Conservation (phyloP, 2,888 invertebrate species). For the Embidobia sp. region DNA sequence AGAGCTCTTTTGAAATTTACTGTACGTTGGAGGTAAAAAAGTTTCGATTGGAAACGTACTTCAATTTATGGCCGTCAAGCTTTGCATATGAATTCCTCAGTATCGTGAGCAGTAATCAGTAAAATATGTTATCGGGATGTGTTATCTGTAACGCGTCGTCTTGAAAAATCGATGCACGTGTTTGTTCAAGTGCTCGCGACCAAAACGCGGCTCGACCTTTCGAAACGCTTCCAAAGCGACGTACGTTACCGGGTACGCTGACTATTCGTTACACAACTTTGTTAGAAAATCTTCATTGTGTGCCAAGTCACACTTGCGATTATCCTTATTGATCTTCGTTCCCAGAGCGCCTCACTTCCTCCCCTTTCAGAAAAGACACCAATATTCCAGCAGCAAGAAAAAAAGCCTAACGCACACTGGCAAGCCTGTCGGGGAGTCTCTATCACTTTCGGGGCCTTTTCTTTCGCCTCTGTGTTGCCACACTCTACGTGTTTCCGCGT, state of each 20-base stretch:
- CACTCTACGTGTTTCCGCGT: too few relatives aligned
- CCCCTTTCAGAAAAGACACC: conserved; percentile 23
- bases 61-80: too few relatives aligned
- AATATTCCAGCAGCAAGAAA: conserved; percentile 12
- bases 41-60: too few relatives aligned
- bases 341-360: conserved; percentile 34
- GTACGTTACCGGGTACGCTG: conserved; percentile 19
- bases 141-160: not conserved
- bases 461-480: too few relatives aligned
- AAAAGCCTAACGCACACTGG: conserved; percentile 18
- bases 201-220: not conserved
- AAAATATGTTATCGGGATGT: too few relatives aligned
- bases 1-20: too few relatives aligned
- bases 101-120: too few relatives aligned
- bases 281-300: conserved; percentile 48
- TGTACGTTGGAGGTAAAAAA: too few relatives aligned
- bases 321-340: conserved; percentile 57
- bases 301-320: conserved; percentile 36
- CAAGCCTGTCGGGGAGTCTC: too few relatives aligned
- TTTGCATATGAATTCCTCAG: too few relatives aligned
- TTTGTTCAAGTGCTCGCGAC: conserved; percentile 14
- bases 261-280: conserved; percentile 46
- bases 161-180: conserved; percentile 1
- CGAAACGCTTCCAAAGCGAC: conserved; percentile 16
- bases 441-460: too few relatives aligned